These are phyloP conservation scores for Paralichthys olivaceus DNA, from an alignment of 2,113 vertebrate genomes.

Conservation along the genomic window DNA sequence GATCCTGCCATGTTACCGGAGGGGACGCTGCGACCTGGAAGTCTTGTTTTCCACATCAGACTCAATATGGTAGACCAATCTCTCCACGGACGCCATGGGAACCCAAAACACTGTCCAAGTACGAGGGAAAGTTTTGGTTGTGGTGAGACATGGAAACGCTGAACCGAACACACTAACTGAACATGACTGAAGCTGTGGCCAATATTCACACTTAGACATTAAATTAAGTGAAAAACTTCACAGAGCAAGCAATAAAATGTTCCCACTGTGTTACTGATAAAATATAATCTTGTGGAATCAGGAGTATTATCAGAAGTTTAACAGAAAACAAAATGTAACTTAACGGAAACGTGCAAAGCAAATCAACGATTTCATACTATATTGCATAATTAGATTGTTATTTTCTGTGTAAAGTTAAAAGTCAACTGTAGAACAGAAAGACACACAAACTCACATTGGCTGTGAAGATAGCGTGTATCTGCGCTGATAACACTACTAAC, in stretches of 20 bases:
- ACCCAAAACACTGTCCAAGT: slow-evolving; percentile 14
- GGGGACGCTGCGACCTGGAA: slow-evolving; percentile 50
- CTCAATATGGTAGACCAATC: slow-evolving; percentile 78
- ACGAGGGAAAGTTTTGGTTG: not conserved
- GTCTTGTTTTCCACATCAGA: slow-evolving; percentile 68
- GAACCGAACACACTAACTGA: not conserved
- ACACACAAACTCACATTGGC: no score
- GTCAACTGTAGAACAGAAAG: no score
- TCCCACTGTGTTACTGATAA: no score
- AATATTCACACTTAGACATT: not conserved
- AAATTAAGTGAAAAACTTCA: not conserved
- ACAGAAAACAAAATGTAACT: no score
- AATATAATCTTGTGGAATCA: no score
- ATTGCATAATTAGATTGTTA: not conserved
- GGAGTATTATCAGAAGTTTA: no score
- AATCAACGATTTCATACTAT: no score
- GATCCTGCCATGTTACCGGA: slow-evolving; percentile 58
- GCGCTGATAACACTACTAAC: no score
- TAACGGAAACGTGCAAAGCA: no score
- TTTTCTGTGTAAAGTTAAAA: not conserved
- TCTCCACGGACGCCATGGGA: slow-evolving; percentile 58
- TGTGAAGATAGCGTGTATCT: no score
- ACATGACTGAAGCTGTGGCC: not conserved
- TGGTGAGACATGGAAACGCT: not conserved
- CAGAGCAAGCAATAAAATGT: not conserved